Conservation (phyloP, 1,140 invertebrate genomes). For the Fopius arisanus region DNA sequence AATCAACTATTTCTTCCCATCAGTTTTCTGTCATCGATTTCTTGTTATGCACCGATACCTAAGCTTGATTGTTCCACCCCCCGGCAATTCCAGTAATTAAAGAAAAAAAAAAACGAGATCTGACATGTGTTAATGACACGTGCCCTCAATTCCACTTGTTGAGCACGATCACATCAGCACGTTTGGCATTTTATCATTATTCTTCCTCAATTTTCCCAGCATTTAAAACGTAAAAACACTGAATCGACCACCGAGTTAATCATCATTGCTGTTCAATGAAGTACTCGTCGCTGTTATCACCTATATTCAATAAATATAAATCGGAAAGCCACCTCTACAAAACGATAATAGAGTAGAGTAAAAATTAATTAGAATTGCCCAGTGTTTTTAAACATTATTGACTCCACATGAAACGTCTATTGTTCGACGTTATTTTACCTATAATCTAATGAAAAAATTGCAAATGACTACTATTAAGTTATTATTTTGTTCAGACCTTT, state of each 20-base stretch:
- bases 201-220: background rate
- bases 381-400: constrained; percentile 2
- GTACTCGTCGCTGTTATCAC: background rate
- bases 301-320: background rate
- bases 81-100: background rate
- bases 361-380: background rate
- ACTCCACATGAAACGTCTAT: background rate
- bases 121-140: background rate
- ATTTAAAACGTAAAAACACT: background rate
- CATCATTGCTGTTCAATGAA: background rate
- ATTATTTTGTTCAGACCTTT: constrained; percentile 2
- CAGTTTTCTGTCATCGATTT: background rate
- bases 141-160: background rate
- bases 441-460: background rate
- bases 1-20: background rate
- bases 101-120: constrained; percentile 4
- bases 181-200: background rate
- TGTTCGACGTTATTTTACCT: background rate
- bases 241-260: background rate
- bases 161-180: constrained; percentile 6
- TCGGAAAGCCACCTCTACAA: background rate
- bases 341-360: background rate
- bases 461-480: background rate
- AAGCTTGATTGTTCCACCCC: background rate
- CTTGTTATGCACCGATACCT: background rate